Base-by-base conservation (phyloP, 1,140 invertebrate species). In the Cydia fagiglandana region DNA sequence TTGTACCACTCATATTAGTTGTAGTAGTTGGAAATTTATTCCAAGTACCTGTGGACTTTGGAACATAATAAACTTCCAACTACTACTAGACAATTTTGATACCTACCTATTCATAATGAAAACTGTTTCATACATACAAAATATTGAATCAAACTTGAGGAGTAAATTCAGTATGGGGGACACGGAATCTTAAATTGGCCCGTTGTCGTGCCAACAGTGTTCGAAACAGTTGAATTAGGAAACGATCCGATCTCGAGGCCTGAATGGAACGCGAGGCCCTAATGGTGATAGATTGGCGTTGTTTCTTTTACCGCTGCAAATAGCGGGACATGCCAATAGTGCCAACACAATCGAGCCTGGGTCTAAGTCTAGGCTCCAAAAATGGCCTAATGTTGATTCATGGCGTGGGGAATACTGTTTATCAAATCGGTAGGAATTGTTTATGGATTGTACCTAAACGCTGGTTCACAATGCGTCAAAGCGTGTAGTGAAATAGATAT, bases 231-330 rank as follows among this genome's bases (percentile, higher is more conserved):
- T 70, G 66, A 70, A 70, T 70, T 70, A 70, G 66, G 66, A 38
- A 70, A n/a, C 38, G 66, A 70, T 70, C 66, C 34, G 66, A 70
- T 70, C 66, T 30, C 56, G 12, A 20, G 17, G 56, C 15, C 66
- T 70, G 66, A 70, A 70, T 70, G 30, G 64, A 15, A 30, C 10
- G 34, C 34, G 66, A 30, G 15, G 34, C 66, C 34, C 34, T 70
- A 70, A 70, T 70, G 66, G 66, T 70, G 66, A 70, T 70, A 70
- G 66, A 70, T 70, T 70, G 66, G 66, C 34, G 66, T 70, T 70
- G 66, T 70, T 70, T 61, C 56, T 61, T 70, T 41, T 41, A 70
- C 66, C 66, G 66, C 30, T 70, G 30, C 66, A 66, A 66, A 66
- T 38, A 66, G 64, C 64, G 64, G 30, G 28, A 64, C 64, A 64